These are phyloP conservation scores for Channa argus DNA, from an alignment of 2,113 vertebrate species.

Conservation along the genomic window DNA sequence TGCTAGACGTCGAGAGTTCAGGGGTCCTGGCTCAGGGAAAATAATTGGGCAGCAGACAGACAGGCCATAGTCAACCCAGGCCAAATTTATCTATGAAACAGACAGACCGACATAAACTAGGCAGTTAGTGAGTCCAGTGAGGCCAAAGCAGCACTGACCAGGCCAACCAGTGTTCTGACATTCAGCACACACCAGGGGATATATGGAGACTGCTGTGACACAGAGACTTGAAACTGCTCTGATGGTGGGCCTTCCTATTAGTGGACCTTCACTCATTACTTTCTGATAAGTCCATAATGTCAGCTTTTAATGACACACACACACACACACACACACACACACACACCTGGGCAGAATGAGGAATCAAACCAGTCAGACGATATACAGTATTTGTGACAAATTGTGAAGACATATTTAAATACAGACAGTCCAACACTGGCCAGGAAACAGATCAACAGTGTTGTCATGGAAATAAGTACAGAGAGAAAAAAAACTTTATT, in stretches of 20 bases:
- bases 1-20: constrained; percentile 60
- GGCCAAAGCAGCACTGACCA: constrained; percentile 65
- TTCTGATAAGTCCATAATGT: neutral
- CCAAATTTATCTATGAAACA: constrained; percentile 66
- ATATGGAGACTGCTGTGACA: constrained; percentile 30
- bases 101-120: constrained; percentile 72
- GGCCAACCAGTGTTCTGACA: constrained; percentile 70
- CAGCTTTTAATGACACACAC: constrained; percentile 1
- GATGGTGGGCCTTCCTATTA: neutral
- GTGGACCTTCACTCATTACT: constrained; percentile 10
- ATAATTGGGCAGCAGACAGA: constrained; percentile 73
- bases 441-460: neutral
- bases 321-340: neutral
- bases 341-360: neutral
- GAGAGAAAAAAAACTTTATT: neutral
- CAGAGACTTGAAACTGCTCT: constrained; percentile 33
- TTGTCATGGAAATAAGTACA: constrained; percentile 18
- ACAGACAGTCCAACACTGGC: neutral
- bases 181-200: constrained; percentile 46
- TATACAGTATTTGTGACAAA: too few species aligned
- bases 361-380: neutral
- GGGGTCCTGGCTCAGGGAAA: constrained; percentile 66
- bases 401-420: neutral
- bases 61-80: constrained; percentile 54
- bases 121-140: constrained; percentile 75